A percentile compares a stretch with the other conserved stretches of the same genome.
Conservation (phyloP, 2,888 invertebrate species). For the Digitonthophagus gazella region DNA sequence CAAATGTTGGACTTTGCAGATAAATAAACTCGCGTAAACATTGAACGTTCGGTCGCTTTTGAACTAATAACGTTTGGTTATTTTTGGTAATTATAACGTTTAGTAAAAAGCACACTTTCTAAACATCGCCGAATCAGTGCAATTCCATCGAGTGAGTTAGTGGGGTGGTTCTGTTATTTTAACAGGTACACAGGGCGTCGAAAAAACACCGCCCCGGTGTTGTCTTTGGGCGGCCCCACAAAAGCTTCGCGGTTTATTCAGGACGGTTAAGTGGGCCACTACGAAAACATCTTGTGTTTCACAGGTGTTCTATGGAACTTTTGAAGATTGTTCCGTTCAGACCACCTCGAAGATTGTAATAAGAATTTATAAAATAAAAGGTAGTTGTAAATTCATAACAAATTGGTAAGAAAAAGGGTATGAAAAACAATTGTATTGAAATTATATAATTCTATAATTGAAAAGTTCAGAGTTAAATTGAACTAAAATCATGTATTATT, state of each 20-base stretch:
- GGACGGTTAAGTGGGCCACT: slow-evolving; percentile 31
- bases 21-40: not conserved
- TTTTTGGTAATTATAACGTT: not conserved
- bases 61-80: too few relatives aligned
- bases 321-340: not conserved
- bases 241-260: slow-evolving; percentile 33
- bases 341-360: not conserved
- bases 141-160: too few relatives aligned
- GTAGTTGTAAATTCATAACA: too few relatives aligned
- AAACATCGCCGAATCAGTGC: too few relatives aligned
- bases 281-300: slow-evolving; percentile 31
- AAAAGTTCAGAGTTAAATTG: too few relatives aligned
- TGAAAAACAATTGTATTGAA: too few relatives aligned
- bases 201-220: slow-evolving; percentile 25
- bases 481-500: too few relatives aligned
- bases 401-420: too few relatives aligned
- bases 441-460: too few relatives aligned
- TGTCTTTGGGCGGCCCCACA: slow-evolving; percentile 33
- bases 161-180: slow-evolving; percentile 19
- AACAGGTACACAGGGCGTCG: slow-evolving; percentile 21
- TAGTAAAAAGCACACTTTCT: too few relatives aligned
- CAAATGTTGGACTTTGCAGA: not conserved
- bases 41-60: not conserved
- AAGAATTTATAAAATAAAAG: too few relatives aligned
- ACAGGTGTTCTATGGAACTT: slow-evolving; percentile 11